Conservation (phyloP, 2,888 invertebrate genomes). For the Hermaeophaga mercurialis region DNA sequence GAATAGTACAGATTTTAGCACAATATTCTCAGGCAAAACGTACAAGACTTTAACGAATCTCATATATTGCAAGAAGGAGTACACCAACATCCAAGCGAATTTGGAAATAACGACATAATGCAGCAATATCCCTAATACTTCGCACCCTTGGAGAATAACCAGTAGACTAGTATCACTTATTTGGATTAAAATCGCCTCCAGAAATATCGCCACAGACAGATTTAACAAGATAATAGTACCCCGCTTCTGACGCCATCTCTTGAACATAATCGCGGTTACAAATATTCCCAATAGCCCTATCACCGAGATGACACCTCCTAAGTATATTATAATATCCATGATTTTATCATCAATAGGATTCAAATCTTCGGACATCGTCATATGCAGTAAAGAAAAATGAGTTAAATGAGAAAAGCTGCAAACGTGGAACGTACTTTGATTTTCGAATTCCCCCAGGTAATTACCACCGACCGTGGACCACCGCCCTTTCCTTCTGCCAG, state of each 20-base stretch:
- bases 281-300: conserved; percentile 62
- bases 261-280: conserved; percentile 62
- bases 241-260: conserved; percentile 66
- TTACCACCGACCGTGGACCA: conserved; percentile 66
- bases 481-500: conserved; percentile 52
- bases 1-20: conserved; percentile 66
- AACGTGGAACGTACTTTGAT: conserved; percentile 57
- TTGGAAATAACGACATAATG: conserved; percentile 71
- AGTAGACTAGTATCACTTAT: conserved; percentile 46
- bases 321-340: conserved; percentile 60
- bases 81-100: conserved; percentile 76
- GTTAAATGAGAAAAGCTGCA: conserved; percentile 65
- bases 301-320: conserved; percentile 61
- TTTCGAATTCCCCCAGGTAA: conserved; percentile 48
- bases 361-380: conserved; percentile 34
- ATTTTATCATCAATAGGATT: conserved; percentile 54
- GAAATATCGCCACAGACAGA: conserved; percentile 60
- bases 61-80: conserved; percentile 70
- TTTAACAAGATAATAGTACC: conserved; percentile 67
- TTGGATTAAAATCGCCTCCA: conserved; percentile 53
- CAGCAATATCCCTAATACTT: conserved; percentile 63
- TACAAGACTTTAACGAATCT: conserved; percentile 69
- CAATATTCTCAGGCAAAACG: conserved; percentile 64
- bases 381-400: conserved; percentile 64
- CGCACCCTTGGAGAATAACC: conserved; percentile 53